A percentile compares a stretch with the other conserved stretches of the same genome.
Conservation (phyloP, 2,113 vertebrate genomes). For the Cololabis saira region DNA sequence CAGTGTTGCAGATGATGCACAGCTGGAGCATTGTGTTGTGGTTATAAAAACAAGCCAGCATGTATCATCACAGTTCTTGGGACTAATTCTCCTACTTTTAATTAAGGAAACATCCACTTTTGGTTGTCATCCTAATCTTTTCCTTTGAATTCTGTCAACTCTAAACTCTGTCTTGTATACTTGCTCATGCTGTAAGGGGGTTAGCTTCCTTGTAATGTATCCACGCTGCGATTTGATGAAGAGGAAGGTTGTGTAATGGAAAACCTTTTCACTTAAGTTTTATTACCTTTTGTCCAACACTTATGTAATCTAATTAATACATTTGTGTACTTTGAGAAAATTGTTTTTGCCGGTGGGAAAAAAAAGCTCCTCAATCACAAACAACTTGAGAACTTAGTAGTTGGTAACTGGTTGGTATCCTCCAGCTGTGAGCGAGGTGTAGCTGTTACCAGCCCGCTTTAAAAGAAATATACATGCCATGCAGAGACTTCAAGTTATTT, state of each 20-base stretch:
- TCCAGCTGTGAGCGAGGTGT: neutral
- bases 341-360: neutral
- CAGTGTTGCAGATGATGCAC: slow-evolving; percentile 50
- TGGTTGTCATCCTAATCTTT: slow-evolving; percentile 8
- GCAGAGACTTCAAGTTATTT: too few relatives aligned
- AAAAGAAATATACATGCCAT: too few relatives aligned
- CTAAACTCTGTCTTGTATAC: slow-evolving; percentile 1
- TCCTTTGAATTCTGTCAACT: slow-evolving; percentile 7
- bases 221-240: slow-evolving; percentile 10
- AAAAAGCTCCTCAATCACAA: neutral
- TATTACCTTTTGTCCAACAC: slow-evolving; percentile 1
- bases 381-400: neutral
- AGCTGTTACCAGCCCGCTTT: neutral
- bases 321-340: neutral
- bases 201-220: neutral
- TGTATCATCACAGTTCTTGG: slow-evolving; percentile 43
- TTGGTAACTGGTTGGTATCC: neutral
- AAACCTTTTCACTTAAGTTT: slow-evolving; percentile 30
- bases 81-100: slow-evolving; percentile 40
- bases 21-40: slow-evolving; percentile 44
- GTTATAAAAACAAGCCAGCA: slow-evolving; percentile 37
- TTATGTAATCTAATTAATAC: slow-evolving; percentile 2
- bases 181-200: slow-evolving; percentile 32
- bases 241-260: slow-evolving; percentile 25
- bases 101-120: slow-evolving; percentile 40